These are phyloP conservation scores for Uromys caudimaculatus DNA, from an alignment of 2,797 vertebrate species.

Conservation along the genomic window DNA sequence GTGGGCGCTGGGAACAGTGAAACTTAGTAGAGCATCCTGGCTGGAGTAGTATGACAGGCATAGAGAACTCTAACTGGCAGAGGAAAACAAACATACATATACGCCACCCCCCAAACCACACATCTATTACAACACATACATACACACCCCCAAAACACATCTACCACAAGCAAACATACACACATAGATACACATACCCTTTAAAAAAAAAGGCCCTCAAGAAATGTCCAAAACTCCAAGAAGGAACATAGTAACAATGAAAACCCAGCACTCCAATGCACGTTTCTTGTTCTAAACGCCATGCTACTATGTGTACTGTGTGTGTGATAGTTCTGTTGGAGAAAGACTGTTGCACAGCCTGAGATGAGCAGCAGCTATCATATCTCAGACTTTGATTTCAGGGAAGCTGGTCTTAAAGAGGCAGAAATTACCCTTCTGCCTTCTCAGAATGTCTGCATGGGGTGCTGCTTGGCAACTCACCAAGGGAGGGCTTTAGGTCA, in stretches of 20 bases:
- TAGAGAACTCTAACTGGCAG: neutral
- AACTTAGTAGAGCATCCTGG: neutral
- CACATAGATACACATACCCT: neutral
- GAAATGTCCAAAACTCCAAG: neutral
- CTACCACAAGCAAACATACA: neutral
- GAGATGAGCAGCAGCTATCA: neutral
- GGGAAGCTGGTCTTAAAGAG: neutral
- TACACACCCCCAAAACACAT: neutral
- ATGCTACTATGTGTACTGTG: neutral
- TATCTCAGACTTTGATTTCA: neutral
- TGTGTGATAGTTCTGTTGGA: neutral
- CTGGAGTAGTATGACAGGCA: neutral
- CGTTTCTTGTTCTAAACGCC: conserved; percentile 4
- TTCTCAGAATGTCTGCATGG: neutral
- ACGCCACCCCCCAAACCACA: neutral
- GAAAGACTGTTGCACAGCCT: neutral
- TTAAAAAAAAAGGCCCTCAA: neutral
- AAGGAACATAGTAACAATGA: neutral
- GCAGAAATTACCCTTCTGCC: neutral
- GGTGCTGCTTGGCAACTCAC: too few relatives aligned
- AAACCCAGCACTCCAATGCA: neutral
- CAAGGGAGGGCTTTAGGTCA: neutral
- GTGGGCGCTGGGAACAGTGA: neutral
- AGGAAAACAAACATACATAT: neutral
- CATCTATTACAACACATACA: neutral